A percentile compares a stretch with the other conserved stretches of the same genome.
These are phyloP conservation scores for Matsumurasca onukii DNA, from an alignment of 1,140 invertebrate genomes.

Conservation along the genomic window DNA sequence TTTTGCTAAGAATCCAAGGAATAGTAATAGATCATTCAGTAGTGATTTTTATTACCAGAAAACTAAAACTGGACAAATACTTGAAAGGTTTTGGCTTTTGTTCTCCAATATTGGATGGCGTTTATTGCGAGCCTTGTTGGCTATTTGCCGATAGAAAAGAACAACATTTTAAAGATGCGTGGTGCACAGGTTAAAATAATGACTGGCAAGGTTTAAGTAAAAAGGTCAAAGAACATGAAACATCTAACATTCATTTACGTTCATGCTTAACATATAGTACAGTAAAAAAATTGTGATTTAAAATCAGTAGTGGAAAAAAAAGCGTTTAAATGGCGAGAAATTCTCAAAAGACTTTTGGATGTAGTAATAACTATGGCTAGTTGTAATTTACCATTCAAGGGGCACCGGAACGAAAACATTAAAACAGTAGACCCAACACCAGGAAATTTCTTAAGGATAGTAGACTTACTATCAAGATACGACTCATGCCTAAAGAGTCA, in stretches of 20 bases:
- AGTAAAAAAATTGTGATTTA: not conserved
- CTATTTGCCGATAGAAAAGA: conserved; percentile 2
- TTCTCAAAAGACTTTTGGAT: conserved; percentile 15
- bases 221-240: conserved; percentile 8
- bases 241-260: not conserved
- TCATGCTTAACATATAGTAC: conserved; percentile 13
- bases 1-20: too few relatives aligned
- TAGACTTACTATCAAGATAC: conserved; percentile 13
- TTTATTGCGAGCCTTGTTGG: conserved; percentile 12
- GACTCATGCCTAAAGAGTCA: not conserved
- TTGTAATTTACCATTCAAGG: not conserved
- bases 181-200: conserved; percentile 4
- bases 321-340: not conserved
- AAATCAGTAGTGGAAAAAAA: conserved; percentile 4
- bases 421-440: conserved; percentile 2
- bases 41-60: conserved; percentile 2
- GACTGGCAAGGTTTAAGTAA: conserved; percentile 13
- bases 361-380: conserved; percentile 10
- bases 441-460: not conserved
- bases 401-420: conserved; percentile 8
- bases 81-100: conserved; percentile 15
- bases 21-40: too few relatives aligned
- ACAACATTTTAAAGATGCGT: conserved; percentile 2
- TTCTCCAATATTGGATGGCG: conserved; percentile 6
- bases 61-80: conserved; percentile 9